These are phyloP conservation scores for Dolichallabes microphthalmus DNA, from an alignment of 2,113 vertebrate species.

Conservation along the genomic window DNA sequence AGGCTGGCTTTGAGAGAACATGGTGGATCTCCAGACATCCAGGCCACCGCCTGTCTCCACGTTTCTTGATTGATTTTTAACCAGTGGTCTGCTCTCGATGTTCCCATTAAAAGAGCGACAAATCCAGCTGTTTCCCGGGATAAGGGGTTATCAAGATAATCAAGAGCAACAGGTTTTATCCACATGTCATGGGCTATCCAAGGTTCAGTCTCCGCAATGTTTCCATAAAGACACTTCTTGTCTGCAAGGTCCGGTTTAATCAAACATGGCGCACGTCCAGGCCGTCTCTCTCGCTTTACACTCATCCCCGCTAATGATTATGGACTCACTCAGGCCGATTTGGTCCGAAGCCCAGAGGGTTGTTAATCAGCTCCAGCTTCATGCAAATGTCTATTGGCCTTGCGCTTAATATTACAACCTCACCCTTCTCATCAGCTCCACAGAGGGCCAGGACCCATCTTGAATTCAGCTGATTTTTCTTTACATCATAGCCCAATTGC, in stretches of 20 bases:
- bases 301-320: conserved; percentile 40
- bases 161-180: conserved; percentile 31
- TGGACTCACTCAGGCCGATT: conserved; percentile 50
- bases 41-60: background rate
- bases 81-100: background rate
- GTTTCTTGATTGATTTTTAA: background rate
- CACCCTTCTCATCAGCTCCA: conserved; percentile 31
- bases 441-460: conserved; percentile 11
- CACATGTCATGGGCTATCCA: conserved; percentile 7
- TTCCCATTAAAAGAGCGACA: background rate
- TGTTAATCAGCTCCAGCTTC: conserved; percentile 42
- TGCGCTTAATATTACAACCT: conserved; percentile 36
- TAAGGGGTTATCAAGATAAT: background rate
- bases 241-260: background rate
- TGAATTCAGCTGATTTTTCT: conserved; percentile 29
- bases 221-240: conserved; percentile 2
- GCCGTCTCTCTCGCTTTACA: conserved; percentile 36
- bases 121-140: background rate
- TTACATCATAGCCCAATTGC: conserved; percentile 22
- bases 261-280: conserved; percentile 29
- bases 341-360: conserved; percentile 54
- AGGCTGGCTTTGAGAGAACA: background rate
- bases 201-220: conserved; percentile 3
- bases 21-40: background rate
- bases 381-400: conserved; percentile 22